Conservation (phyloP, 92 coral and sea anemone genomes). For the Porites cylindrica region DNA sequence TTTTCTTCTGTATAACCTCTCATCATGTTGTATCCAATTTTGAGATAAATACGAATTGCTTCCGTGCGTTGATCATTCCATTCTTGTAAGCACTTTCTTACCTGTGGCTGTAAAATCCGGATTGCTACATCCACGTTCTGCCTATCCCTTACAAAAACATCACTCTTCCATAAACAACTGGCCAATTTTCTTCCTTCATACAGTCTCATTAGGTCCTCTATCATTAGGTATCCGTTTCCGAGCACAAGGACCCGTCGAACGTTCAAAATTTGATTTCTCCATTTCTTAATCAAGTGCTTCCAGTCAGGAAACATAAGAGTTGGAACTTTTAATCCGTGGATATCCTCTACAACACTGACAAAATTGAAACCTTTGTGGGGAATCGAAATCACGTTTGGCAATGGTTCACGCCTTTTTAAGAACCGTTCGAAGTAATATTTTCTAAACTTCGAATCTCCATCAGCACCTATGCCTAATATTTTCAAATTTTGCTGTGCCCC, state of each 20-base stretch:
- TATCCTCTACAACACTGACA: background rate
- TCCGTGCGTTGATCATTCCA: background rate
- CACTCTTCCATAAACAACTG: conserved; percentile 42
- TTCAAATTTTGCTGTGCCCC: too few relatives aligned
- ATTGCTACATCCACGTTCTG: conserved; percentile 38
- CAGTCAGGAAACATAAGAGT: conserved; percentile 54
- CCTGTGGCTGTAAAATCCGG: background rate
- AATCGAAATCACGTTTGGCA: background rate
- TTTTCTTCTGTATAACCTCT: background rate
- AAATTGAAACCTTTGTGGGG: too few relatives aligned
- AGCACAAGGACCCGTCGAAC: conserved; percentile 35
- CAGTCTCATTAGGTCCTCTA: conserved; percentile 23
- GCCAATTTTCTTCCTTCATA: background rate
- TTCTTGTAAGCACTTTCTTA: background rate
- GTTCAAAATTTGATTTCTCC: conserved; percentile 48
- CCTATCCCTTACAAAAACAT: conserved; percentile 31
- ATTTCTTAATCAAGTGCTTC: conserved; percentile 45
- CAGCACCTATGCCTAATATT: too few relatives aligned
- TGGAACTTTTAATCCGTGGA: background rate
- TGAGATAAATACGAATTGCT: background rate
- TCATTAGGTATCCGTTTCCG: conserved; percentile 29
- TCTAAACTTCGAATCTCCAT: background rate
- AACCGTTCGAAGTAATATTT: conserved; percentile 21
- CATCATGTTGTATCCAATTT: background rate
- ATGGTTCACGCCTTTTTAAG: background rate